These are phyloP conservation scores for Potorous gilbertii DNA, from an alignment of 2,797 vertebrate genomes.

Conservation along the genomic window DNA sequence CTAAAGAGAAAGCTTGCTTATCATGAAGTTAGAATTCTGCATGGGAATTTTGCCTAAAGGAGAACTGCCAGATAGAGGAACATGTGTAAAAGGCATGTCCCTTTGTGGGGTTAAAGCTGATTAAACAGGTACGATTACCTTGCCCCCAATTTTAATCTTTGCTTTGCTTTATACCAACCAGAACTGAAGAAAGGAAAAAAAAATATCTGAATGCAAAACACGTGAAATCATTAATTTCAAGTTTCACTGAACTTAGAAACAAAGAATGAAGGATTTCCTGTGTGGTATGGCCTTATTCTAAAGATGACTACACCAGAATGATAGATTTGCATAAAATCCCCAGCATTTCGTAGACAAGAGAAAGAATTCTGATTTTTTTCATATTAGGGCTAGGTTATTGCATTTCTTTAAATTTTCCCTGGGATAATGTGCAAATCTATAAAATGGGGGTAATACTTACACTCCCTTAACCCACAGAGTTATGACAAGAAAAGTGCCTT, in stretches of 20 bases:
- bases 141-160: background rate
- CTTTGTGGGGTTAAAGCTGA: conserved; percentile 41
- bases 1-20: conserved; percentile 21
- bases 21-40: conserved; percentile 11
- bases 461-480: background rate
- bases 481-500: background rate
- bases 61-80: background rate
- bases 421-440: background rate
- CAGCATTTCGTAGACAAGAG: background rate
- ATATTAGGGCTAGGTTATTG: background rate
- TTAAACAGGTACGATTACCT: background rate
- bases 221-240: conserved; percentile 28
- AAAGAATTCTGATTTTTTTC: conserved; percentile 21
- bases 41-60: conserved; percentile 28
- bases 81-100: conserved; percentile 27
- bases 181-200: conserved; percentile 47
- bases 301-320: conserved; percentile 16
- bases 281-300: conserved; percentile 21
- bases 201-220: conserved; percentile 27
- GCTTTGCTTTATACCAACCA: conserved; percentile 25
- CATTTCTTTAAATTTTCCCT: conserved; percentile 47
- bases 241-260: background rate
- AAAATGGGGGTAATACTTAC: background rate
- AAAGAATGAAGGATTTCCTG: conserved; percentile 9
- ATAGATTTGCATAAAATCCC: conserved; percentile 4